Percentiles rank a stretch among this genome's conserved stretches.
Evolutionary conservation across 2,888 invertebrate genomes (phyloP).

Genomic region (Netelia melanura): DNA sequence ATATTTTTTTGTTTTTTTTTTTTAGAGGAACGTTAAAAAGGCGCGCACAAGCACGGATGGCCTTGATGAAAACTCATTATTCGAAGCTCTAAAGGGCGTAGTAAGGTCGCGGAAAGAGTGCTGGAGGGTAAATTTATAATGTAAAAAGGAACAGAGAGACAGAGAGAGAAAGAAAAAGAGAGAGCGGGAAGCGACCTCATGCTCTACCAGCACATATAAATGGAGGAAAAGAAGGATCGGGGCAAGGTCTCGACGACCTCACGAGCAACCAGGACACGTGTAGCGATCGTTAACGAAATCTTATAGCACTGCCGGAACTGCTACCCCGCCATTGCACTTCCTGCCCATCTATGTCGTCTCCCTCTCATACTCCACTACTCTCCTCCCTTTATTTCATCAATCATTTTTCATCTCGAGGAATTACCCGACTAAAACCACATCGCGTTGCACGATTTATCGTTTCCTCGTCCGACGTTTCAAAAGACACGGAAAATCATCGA

Average conservation of each 20-base stretch:
- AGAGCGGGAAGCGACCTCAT: neutral
- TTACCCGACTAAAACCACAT: too few species aligned
- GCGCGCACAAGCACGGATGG: neutral
- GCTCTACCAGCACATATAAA: too few species aligned
- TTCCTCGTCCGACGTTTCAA: too few species aligned
- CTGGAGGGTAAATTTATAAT: slow-evolving; percentile 17
- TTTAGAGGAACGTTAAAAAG: neutral
- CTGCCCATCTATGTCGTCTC: too few species aligned
- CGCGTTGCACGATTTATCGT: too few species aligned
- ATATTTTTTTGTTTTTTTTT: too few species aligned
- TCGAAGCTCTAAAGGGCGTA: neutral
- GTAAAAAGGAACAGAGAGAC: neutral
- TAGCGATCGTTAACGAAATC: slow-evolving; percentile 31
- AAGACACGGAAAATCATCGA: too few species aligned
- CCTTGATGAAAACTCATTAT: neutral
- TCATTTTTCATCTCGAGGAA: too few species aligned
- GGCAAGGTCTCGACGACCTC: neutral
- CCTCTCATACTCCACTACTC: too few species aligned
- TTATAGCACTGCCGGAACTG: slow-evolving; percentile 11
- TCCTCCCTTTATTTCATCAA: too few species aligned
- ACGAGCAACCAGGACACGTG: neutral
- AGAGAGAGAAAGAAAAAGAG: neutral
- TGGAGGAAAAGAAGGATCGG: too few species aligned
- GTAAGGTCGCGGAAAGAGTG: neutral
- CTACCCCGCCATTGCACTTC: neutral